phyloP scores from a whole-genome alignment of 2,888 invertebrate genomes.

The Eustalomyia histrio region DNA sequence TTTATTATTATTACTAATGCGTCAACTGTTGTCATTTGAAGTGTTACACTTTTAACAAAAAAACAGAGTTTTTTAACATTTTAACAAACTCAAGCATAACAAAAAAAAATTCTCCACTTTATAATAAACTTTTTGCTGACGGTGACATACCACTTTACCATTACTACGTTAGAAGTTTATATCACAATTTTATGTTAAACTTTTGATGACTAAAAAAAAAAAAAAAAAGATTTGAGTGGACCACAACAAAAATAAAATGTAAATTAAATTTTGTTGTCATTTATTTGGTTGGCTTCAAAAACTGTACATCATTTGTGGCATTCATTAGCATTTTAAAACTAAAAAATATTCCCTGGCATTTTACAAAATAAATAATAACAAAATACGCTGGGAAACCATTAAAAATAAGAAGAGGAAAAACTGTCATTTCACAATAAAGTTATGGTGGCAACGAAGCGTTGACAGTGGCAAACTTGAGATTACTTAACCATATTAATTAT shows the following conservation, averaged over 20 bases:
- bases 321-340: constrained; percentile 50
- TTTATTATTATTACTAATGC: constrained; percentile 17
- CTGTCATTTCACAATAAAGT: neutral
- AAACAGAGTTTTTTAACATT: constrained; percentile 21
- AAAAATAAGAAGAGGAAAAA: neutral
- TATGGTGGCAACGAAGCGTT: neutral
- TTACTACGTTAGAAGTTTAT: neutral
- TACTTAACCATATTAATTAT: constrained; percentile 38
- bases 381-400: neutral
- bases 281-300: constrained; percentile 42
- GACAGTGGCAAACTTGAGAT: constrained; percentile 5
- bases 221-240: constrained; percentile 24
- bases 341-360: constrained; percentile 2
- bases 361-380: neutral
- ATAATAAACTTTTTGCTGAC: constrained; percentile 31
- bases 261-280: constrained; percentile 46
- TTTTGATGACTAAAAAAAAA: neutral
- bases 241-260: constrained; percentile 20
- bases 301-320: constrained; percentile 42
- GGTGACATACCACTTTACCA: neutral
- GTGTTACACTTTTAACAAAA: constrained; percentile 19
- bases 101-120: neutral
- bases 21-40: constrained; percentile 38
- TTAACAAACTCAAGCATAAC: constrained; percentile 21
- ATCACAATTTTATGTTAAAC: constrained; percentile 21